A percentile compares a stretch with the other conserved stretches of the same genome.
Evolutionary conservation across 2,113 vertebrate genomes (phyloP).

Genomic region (Menura novaehollandiae): DNA sequence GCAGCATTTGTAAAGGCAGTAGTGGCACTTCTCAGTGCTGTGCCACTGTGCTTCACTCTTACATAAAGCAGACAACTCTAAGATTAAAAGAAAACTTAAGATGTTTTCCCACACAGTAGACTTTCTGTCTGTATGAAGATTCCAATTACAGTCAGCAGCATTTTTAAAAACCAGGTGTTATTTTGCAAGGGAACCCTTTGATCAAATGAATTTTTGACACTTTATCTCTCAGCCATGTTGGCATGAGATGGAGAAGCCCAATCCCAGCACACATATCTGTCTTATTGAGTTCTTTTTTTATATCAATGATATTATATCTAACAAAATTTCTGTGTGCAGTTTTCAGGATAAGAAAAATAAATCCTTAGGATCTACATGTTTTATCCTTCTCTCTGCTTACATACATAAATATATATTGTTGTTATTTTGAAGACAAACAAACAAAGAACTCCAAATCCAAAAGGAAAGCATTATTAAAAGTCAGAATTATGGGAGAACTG

Average conservation of each 20-base stretch:
- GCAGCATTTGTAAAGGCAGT: not conserved
- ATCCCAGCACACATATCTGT: not conserved
- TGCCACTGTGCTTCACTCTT: not conserved
- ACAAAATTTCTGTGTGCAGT: not conserved
- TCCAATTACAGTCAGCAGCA: not conserved
- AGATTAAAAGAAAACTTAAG: not conserved
- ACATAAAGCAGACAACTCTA: not conserved
- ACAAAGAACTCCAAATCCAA: not conserved
- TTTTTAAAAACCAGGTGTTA: not conserved
- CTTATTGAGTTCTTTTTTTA: not conserved
- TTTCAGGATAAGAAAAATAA: not conserved
- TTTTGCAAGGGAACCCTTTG: not conserved
- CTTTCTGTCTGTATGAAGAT: not conserved
- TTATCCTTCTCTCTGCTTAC: not conserved
- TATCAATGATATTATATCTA: not conserved
- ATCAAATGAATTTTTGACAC: not conserved
- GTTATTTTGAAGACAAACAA: not conserved
- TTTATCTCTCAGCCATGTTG: not conserved
- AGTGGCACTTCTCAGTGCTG: not conserved
- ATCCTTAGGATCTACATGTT: not conserved
- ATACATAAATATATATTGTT: not conserved
- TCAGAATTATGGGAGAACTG: not conserved
- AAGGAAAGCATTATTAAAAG: not conserved
- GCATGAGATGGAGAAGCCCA: not conserved
- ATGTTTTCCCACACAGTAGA: not conserved